These are phyloP conservation scores for Drosophila infuscata DNA, from an alignment of 2,888 invertebrate species.

Conservation along the genomic window DNA sequence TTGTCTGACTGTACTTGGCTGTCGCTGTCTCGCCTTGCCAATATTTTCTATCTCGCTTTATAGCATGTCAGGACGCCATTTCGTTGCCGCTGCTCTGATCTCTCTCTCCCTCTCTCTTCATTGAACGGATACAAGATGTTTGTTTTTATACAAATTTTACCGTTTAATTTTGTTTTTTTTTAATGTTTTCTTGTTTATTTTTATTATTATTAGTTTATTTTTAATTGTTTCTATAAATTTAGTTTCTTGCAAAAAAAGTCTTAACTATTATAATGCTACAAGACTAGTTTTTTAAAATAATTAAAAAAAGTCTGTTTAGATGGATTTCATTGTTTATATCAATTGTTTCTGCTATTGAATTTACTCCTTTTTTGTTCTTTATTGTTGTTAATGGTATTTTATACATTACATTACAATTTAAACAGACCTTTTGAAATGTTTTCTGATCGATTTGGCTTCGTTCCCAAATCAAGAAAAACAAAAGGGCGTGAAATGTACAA, in stretches of 20 bases:
- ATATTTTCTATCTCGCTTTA: conserved; percentile 15
- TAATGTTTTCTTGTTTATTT: conserved; percentile 17
- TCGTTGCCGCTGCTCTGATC: conserved; percentile 10
- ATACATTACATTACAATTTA: not conserved
- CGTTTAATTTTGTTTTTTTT: conserved; percentile 6
- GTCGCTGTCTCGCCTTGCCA: conserved; percentile 1
- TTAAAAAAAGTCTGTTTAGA: conserved; percentile 47
- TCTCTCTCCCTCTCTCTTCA: not conserved
- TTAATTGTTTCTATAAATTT: conserved; percentile 34
- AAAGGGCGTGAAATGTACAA: not conserved
- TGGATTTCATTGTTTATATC: conserved; percentile 7
- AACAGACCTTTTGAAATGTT: not conserved
- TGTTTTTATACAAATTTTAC: not conserved
- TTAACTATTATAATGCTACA: conserved; percentile 71
- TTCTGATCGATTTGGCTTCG: not conserved
- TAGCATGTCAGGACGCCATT: conserved; percentile 44
- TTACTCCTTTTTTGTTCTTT: not conserved
- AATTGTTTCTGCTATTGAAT: conserved; percentile 15
- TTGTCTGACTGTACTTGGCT: conserved; percentile 32
- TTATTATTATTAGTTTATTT: conserved; percentile 32
- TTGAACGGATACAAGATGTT: not conserved
- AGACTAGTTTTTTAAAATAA: conserved; percentile 67
- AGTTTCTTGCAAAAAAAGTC: conserved; percentile 51
- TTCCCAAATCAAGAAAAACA: not conserved
- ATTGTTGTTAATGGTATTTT: not conserved